Conservation (phyloP, 2,888 invertebrate species). For the Nemoura dubitans region DNA sequence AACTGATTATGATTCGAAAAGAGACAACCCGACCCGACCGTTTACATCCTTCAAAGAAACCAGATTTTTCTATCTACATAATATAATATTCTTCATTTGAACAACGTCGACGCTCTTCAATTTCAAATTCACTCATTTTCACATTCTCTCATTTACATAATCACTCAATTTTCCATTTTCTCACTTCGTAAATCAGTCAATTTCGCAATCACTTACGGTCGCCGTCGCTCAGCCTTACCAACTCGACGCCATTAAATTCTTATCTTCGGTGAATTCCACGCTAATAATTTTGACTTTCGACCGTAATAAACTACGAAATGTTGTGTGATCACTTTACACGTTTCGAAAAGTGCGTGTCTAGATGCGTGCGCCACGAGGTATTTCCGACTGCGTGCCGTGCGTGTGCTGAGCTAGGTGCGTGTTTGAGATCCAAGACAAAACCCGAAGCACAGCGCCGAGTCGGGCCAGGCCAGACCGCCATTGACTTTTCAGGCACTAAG, state of each 20-base stretch:
- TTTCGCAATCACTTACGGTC: neutral
- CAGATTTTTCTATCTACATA: too few species aligned
- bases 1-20: too few species aligned
- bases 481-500: neutral
- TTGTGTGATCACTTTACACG: neutral
- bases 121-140: conserved; percentile 14
- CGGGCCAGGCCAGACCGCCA: neutral
- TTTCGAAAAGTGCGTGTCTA: neutral
- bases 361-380: conserved; percentile 7
- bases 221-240: neutral
- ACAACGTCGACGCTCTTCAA: neutral
- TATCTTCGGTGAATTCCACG: neutral
- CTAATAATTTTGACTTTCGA: neutral
- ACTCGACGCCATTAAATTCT: conserved; percentile 17
- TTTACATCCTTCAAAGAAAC: too few species aligned
- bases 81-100: neutral
- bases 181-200: conserved; percentile 16
- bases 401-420: neutral
- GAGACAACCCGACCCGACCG: too few species aligned
- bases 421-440: neutral
- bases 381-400: conserved; percentile 14
- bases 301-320: conserved; percentile 20
- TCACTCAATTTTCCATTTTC: conserved; percentile 24
- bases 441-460: neutral
- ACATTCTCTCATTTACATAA: conserved; percentile 9